Conservation (phyloP, 2,888 invertebrate species). For the Tetramorium bicarinatum region DNA sequence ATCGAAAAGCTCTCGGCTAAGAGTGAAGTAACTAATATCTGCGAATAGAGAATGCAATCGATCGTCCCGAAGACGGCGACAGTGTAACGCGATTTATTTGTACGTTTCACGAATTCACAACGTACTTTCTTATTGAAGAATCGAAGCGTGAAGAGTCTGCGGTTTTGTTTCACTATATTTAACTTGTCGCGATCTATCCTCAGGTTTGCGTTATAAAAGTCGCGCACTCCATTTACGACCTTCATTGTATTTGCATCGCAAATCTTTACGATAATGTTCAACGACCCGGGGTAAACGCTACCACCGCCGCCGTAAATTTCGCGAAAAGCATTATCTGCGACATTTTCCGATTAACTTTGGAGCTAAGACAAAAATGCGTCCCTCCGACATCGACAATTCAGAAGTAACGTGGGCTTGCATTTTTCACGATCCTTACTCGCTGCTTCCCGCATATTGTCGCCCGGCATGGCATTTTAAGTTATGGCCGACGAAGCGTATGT, state of each 20-base stretch:
- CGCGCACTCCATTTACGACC: neutral
- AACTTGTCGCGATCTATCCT: neutral
- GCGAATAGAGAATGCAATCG: constrained; percentile 38
- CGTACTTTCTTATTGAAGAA: neutral
- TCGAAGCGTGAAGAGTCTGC: neutral
- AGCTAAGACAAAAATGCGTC: constrained; percentile 16
- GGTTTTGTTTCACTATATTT: neutral
- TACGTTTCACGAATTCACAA: neutral
- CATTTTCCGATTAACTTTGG: neutral
- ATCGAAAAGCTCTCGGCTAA: constrained; percentile 53
- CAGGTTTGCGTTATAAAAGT: neutral
- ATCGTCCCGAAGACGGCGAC: neutral
- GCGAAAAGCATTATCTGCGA: neutral
- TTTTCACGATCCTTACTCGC: constrained; percentile 23
- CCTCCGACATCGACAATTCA: constrained; percentile 3
- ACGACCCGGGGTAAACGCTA: neutral
- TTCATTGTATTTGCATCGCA: constrained; percentile 7
- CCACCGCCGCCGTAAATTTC: constrained; percentile 10
- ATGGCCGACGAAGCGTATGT: constrained; percentile 49
- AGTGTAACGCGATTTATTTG: constrained; percentile 1
- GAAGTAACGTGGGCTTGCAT: constrained; percentile 15
- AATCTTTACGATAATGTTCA: constrained; percentile 25
- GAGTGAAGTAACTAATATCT: constrained; percentile 48
- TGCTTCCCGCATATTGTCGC: constrained; percentile 40
- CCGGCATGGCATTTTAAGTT: constrained; percentile 42